phyloP scores from a whole-genome alignment of 2,888 invertebrate species.

The Cetonia aurata region DNA sequence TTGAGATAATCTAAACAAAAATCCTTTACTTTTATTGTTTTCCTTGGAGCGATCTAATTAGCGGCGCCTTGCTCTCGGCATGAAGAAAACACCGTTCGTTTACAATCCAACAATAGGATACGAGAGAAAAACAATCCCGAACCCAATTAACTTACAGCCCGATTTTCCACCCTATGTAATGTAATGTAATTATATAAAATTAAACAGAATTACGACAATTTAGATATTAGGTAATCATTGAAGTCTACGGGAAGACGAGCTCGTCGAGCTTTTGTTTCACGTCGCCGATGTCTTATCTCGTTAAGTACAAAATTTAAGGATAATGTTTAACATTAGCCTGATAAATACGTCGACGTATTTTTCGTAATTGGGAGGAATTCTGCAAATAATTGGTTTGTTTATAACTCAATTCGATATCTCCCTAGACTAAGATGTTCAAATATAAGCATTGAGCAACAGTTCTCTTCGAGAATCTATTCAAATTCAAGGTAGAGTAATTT shows the following conservation, averaged over 20 bases:
- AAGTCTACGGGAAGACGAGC: conserved; percentile 3
- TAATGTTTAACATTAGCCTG: conserved; percentile 2
- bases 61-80: conserved; percentile 7
- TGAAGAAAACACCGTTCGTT: conserved; percentile 20
- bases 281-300: conserved; percentile 1
- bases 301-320: conserved; percentile 3
- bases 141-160: conserved; percentile 18
- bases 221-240: conserved; percentile 17
- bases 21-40: conserved; percentile 13
- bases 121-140: conserved; percentile 21
- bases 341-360: background rate
- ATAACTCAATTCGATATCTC: no score
- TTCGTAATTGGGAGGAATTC: no score
- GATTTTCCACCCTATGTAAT: conserved; percentile 5
- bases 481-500: no score
- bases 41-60: conserved; percentile 11
- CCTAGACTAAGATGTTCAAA: no score
- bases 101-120: conserved; percentile 22
- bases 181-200: conserved; percentile 28
- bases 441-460: no score
- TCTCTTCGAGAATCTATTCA: no score
- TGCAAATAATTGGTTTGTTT: no score
- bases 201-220: conserved; percentile 28
- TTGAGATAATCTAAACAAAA: conserved; percentile 8
- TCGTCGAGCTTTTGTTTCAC: conserved; percentile 13